Evolutionary conservation across 2,113 vertebrate genomes (phyloP), one percentile per base, ranked within the genome.

Genomic region (Anser cygnoides): DNA sequence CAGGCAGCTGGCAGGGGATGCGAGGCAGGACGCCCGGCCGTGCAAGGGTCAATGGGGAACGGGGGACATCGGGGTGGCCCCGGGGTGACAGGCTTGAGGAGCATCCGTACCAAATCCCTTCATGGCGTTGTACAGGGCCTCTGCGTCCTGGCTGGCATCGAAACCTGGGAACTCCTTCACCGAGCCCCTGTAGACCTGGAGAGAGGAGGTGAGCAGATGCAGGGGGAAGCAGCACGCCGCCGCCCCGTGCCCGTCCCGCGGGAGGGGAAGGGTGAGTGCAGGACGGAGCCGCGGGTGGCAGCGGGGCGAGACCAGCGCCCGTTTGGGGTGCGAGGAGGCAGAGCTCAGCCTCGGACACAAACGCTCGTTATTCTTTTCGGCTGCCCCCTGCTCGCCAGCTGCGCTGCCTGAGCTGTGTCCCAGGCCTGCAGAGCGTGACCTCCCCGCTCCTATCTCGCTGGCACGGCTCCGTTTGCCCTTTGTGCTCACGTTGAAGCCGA

Each of bases 41-140:
- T 63, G 83, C 76, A 81, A 81, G 52, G 74, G 61, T 67, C 41
- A 91, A 0, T 10, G 0, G 0, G 75, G 67, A 90, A n/a, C 0
- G 73, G 16, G 25, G 50, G 43, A 67, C 39, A 65, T 29, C 12
- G 68, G 46, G 44, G 52, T 52, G 25, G n/a, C 35, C 62, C 17
- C 0, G 0, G 17, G 28, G 54, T 49, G 14, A 23, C 49, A 59
- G 8, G 59, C 72, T 2, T 1, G n/a, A 44, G 44, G 7, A 75
- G 6, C 16, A 5, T 84, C 63, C 99, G 55, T 97, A 99, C 99
- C 99, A 3, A 99, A 97, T 93, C 99, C 99, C 96, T 99, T 99
- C 99, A 99, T 99, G 58, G 99, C 99, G 41, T 97, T 98, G 96
- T 99, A 99, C 85, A 99, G 98, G 4, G 97, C 73, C 94, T 99